Base-by-base conservation (phyloP, 2,797 vertebrate genomes). In the Crocidura indochinensis region DNA sequence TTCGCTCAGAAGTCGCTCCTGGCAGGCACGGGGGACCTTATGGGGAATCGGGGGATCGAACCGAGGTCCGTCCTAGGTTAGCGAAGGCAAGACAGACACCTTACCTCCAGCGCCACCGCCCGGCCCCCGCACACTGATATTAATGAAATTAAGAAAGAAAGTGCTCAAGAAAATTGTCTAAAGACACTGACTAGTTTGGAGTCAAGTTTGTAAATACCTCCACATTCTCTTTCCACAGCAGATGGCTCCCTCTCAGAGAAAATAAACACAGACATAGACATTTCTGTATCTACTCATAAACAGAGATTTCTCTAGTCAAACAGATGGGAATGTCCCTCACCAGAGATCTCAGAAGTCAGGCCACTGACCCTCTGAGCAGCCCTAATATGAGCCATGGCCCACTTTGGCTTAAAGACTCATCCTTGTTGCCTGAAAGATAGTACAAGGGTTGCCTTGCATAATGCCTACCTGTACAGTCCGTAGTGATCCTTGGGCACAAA, bases 211-310 rank as follows among this genome's bases (percentile, higher is more conserved):
- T 53, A 20, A 44, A 72, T 26, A 20, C 47, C 19, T 24, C 22
- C 22, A 71, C 10, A 46, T 49, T 74, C n/a, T 69, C 68, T 65
- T 29, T 38, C 2, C 26, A 73, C 69, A 72, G 82, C 62, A 27
- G n/a, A 75, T 11, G 80, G 72, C n/a, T 65, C 38, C 51, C 79
- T 83, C 15, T 68, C 46, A 69, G 84, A 91, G 27, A 91, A 46
- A 84, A 38, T 14, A 69, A 90, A 83, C 8, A 69, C 11, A 84
- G 75, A 62, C n/a, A 84, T 31, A 83, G 38, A 47, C 87, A 6
- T 60, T 60, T 60, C 56, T 60, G 20, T 19, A 19, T 60, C 56
- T 65, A 10, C 10, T 65, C 64, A 65, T 9, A 65, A 65, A 65
- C 64, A 65, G 26, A 65, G 24, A 65, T 10, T 60, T 60, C 56